Percentiles rank a stretch among this genome's conserved stretches.
phyloP scores from a whole-genome alignment of 2,888 invertebrate genomes.

The Drosophila rellima region DNA sequence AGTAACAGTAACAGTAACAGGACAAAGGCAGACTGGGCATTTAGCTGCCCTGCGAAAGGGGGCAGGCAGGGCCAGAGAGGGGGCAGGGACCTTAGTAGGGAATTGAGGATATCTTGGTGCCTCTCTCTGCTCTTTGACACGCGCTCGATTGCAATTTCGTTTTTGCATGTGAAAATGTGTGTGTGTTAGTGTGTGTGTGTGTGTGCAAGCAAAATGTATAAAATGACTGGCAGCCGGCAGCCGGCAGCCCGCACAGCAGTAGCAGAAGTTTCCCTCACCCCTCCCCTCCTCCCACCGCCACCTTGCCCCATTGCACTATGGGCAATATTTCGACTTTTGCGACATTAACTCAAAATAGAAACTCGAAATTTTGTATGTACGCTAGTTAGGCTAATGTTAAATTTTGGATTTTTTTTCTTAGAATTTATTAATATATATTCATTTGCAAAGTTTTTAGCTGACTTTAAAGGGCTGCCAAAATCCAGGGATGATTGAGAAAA shows the following conservation, averaged over 20 bases:
- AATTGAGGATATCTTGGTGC: slow-evolving; percentile 57
- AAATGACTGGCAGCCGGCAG: slow-evolving; percentile 75
- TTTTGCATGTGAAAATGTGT: slow-evolving; percentile 63
- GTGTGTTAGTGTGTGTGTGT: slow-evolving; percentile 41
- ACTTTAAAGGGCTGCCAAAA: no score
- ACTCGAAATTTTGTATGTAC: no score
- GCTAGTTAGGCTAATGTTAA: no score
- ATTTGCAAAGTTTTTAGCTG: no score
- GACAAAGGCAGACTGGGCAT: slow-evolving; percentile 55
- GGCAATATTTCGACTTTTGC: no score
- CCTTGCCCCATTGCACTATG: not conserved
- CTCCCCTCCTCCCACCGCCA: not conserved
- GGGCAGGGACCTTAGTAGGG: slow-evolving; percentile 6
- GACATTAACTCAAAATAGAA: no score
- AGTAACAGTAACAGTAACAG: slow-evolving; percentile 24
- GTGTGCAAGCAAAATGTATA: slow-evolving; percentile 65
- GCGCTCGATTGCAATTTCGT: slow-evolving; percentile 71
- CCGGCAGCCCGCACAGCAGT: slow-evolving; percentile 48
- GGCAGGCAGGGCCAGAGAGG: not conserved
- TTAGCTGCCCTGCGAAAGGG: slow-evolving; percentile 55
- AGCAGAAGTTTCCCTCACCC: not conserved
- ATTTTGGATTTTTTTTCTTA: no score
- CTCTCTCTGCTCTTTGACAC: slow-evolving; percentile 67
- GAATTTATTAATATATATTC: no score
- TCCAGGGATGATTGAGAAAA: no score